Evolutionary conservation across 2,113 vertebrate genomes (phyloP), one percentile per base, ranked within the genome.

Genomic region (Desmodus rotundus): DNA sequence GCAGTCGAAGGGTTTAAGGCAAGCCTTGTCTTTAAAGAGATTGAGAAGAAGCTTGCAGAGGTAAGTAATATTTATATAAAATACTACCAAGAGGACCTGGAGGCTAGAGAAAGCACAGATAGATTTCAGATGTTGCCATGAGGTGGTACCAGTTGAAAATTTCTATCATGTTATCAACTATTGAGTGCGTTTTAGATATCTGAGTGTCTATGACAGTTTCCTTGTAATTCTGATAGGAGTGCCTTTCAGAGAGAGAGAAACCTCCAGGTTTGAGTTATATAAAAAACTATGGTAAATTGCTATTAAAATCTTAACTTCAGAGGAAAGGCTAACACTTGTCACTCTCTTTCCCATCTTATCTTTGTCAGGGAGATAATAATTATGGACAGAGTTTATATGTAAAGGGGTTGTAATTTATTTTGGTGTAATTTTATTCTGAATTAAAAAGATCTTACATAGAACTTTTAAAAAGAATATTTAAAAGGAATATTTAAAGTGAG

Each of bases 1-100:
- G 93, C 93, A 70, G 89, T 98, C 68, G 99, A 99, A 89, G 99
- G 98, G 31, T 99, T 99, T 97, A 99, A 99, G 98, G 98, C 98
- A 36, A 93, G 98, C 41, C 63, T 98, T 3, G 98, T 99, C 95
- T 99, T 99, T 97, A 99, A 99, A 94, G 99, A 99, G 97, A 99
- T 99, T 24, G 99, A 99, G 96, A 99, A 99, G 98, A 99, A 93
- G 89, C 98, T 99, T 16, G 85, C 99, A 96, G 98, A 99, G 99
- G 99, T 99, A 98, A 74, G 94, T 88, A 36, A 89, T 52, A 81
- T 89, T 26, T 70, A 38, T 43, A 1, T 89, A 16, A 92, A 94
- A 43, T 65, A 43, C 54, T 54, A 16, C 14, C 2, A 10, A 47
- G 65, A 87, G 16, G 50, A 20, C 41, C 36, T 10, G 50, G 17